Conservation (phyloP, 37 sponge, comb jelly and placozoan genomes). For the Corticium candelabrum region DNA sequence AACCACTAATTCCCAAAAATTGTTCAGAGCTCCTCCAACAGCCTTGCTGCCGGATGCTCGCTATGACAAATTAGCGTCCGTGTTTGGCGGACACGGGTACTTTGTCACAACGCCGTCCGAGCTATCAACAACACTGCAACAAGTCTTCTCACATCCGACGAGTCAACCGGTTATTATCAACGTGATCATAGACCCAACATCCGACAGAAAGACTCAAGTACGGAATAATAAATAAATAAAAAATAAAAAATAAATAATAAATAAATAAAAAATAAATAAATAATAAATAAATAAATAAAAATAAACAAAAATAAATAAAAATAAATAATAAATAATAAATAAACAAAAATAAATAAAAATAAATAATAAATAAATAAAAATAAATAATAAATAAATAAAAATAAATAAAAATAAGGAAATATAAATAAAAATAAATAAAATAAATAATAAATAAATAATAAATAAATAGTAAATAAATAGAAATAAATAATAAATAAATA, state of each 20-base stretch:
- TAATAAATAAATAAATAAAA: no score
- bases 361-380: no score
- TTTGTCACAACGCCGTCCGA: conserved; percentile 32
- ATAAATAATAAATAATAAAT: no score
- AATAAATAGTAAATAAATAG: no score
- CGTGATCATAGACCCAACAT: conserved; percentile 46
- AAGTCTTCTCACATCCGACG: conserved; percentile 13
- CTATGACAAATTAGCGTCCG: conserved; percentile 61
- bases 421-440: no score
- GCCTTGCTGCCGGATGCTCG: conserved; percentile 30
- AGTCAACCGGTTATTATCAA: conserved; percentile 53
- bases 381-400: no score
- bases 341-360: no score
- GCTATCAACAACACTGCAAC: conserved; percentile 20
- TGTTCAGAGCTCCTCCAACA: conserved; percentile 63
- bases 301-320: no score
- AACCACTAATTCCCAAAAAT: neutral
- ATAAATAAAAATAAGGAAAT: no score
- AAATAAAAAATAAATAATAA: neutral
- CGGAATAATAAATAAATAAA: neutral
- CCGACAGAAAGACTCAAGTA: conserved; percentile 68
- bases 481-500: no score
- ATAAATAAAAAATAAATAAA: neutral
- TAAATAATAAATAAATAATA: no score
- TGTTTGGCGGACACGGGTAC: conserved; percentile 55